Percentiles rank a stretch among this genome's conserved stretches.
Conservation (phyloP, 2,797 vertebrate genomes). For the Limnodromus scolopaceus region DNA sequence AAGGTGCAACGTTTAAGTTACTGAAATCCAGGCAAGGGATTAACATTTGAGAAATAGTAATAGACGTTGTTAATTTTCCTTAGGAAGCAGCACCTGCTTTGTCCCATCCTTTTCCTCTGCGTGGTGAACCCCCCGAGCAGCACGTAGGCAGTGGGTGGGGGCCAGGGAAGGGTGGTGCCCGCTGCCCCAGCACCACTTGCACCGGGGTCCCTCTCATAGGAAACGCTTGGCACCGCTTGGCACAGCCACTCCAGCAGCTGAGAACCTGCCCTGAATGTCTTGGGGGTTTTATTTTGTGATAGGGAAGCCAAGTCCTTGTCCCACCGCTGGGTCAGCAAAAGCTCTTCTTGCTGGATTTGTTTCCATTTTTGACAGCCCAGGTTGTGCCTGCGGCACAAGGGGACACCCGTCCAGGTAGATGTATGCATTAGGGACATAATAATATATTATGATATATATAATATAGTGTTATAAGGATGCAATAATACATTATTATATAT, state of each 20-base stretch:
- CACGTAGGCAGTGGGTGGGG: neutral
- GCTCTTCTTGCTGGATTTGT: neutral
- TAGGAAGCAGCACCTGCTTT: neutral
- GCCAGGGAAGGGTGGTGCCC: neutral
- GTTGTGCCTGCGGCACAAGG: neutral
- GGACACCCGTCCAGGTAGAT: neutral
- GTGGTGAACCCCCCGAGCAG: neutral
- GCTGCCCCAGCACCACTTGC: accelerated
- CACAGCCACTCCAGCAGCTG: accelerated
- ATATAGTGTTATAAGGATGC: neutral
- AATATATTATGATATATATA: neutral
- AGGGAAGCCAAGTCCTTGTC: neutral
- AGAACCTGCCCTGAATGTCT: neutral
- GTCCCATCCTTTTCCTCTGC: neutral
- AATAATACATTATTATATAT: neutral
- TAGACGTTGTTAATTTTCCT: neutral
- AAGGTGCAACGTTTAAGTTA: neutral
- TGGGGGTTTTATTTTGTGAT: neutral
- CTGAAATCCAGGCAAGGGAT: neutral
- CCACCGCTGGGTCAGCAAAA: accelerated
- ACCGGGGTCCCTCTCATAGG: accelerated
- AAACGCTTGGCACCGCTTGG: accelerated
- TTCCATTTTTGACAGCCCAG: neutral
- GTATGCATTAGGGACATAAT: neutral
- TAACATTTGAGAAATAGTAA: neutral